These are phyloP conservation scores for Thymelicus sylvestris DNA, from an alignment of 2,888 invertebrate genomes.

Conservation along the genomic window DNA sequence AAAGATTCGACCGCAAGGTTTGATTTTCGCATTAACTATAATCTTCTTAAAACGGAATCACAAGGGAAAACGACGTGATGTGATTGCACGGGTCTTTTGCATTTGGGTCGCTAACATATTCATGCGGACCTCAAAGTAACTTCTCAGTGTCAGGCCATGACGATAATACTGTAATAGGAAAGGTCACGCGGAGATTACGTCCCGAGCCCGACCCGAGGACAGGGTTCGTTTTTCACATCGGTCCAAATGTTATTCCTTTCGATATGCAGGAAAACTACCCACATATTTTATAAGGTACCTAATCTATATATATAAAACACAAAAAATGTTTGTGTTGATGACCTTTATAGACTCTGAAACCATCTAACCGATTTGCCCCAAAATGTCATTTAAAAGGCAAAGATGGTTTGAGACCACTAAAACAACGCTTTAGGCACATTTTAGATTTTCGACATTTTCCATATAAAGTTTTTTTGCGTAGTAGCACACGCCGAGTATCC, in stretches of 20 bases:
- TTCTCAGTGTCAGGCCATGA: conserved; percentile 24
- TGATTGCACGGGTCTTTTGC: conserved; percentile 13
- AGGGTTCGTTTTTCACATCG: conserved; percentile 18
- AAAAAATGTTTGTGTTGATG: too few species aligned
- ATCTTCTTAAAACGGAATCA: conserved; percentile 3
- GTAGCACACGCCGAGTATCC: too few species aligned
- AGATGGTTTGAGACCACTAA: too few species aligned
- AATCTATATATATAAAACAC: too few species aligned
- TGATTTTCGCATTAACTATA: background rate
- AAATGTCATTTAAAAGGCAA: too few species aligned
- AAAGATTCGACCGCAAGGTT: background rate
- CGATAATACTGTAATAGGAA: conserved; percentile 31
- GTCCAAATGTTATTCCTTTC: conserved; percentile 13
- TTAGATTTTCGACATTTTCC: too few species aligned
- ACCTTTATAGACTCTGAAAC: too few species aligned
- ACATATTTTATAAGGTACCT: background rate
- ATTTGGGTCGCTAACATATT: conserved; percentile 25
- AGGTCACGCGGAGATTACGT: conserved; percentile 29
- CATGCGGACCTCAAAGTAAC: conserved; percentile 30
- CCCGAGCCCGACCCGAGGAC: background rate
- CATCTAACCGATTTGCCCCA: too few species aligned
- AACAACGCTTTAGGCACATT: too few species aligned
- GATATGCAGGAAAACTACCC: background rate
- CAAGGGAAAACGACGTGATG: background rate
- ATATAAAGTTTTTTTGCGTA: too few species aligned